A percentile compares a stretch with the other conserved stretches of the same genome.
These are phyloP conservation scores for Coluber constrictor DNA, from an alignment of 2,797 vertebrate species.

Conservation along the genomic window DNA sequence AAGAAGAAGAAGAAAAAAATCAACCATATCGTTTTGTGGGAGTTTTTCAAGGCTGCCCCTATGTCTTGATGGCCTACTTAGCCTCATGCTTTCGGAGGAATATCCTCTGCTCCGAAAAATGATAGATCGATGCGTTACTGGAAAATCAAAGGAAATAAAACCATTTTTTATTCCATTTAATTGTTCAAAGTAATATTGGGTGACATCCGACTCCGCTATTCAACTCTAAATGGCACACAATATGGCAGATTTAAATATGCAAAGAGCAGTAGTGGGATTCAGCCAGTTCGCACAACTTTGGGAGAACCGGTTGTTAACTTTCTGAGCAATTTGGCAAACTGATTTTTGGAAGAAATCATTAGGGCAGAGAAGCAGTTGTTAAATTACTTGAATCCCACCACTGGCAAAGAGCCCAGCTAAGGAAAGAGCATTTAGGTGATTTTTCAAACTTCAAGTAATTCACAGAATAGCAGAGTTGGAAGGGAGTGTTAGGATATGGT, in stretches of 20 bases:
- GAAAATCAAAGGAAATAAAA: not conserved
- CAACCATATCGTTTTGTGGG: not conserved
- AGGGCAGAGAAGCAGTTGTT: no score
- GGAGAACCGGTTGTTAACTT: no score
- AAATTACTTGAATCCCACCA: no score
- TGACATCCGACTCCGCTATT: not conserved
- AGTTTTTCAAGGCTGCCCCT: not conserved
- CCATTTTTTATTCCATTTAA: conserved; percentile 2
- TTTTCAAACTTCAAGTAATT: not conserved
- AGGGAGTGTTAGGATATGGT: not conserved
- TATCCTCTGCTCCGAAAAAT: not conserved
- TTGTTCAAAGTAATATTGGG: not conserved
- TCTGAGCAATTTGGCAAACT: no score
- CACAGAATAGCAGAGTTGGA: not conserved
- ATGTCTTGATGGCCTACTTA: not conserved
- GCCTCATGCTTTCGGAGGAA: not conserved
- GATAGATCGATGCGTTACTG: not conserved
- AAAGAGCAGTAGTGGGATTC: no score
- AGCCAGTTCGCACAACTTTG: no score
- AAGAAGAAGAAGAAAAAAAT: not conserved
- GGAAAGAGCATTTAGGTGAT: no score
- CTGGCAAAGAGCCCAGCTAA: not conserved
- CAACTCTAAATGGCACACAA: not conserved
- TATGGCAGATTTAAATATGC: not conserved
- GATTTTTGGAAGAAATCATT: no score